Conservation (phyloP, 23 tunicate species). For the Oikopleura dioica region DNA sequence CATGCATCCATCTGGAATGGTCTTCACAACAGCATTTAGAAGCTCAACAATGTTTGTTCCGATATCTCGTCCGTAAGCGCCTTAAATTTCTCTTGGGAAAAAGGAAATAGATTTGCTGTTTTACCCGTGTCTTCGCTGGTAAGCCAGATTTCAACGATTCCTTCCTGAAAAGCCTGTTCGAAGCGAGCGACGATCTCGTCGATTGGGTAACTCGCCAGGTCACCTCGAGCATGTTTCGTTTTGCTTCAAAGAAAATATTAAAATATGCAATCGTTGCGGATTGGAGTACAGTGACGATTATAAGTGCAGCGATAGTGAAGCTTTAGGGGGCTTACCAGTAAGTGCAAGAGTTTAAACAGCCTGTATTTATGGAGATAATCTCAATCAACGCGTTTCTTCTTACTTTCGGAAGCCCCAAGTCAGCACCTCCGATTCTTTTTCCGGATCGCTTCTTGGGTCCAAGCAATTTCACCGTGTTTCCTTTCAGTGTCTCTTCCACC, state of each 20-base stretch:
- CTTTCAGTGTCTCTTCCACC: conserved; percentile 95
- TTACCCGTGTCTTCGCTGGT: conserved; percentile 91
- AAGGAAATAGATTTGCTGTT: background rate
- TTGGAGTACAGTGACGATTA: too few relatives aligned
- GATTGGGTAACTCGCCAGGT: conserved; percentile 59
- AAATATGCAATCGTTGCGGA: too few relatives aligned
- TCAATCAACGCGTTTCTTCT: conserved; percentile 87
- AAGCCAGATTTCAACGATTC: conserved; percentile 89
- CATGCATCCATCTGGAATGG: conserved; percentile 96
- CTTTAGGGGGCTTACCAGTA: too few relatives aligned
- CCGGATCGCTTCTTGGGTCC: conserved; percentile 50
- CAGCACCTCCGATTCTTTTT: conserved; percentile 56
- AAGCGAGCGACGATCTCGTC: conserved; percentile 53
- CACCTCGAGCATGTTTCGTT: conserved; percentile 81
- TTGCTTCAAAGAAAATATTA: too few relatives aligned
- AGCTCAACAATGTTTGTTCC: conserved; percentile 56
- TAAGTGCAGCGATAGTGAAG: too few relatives aligned
- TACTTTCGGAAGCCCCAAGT: conserved; percentile 55
- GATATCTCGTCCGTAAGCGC: conserved; percentile 92
- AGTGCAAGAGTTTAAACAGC: conserved; percentile 92
- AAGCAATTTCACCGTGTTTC: conserved; percentile 73
- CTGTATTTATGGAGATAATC: conserved; percentile 92
- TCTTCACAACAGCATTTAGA: conserved; percentile 55
- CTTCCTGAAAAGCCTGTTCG: conserved; percentile 68
- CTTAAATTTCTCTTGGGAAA: background rate